Evolutionary conservation across 2,888 invertebrate genomes (phyloP), one percentile per base, ranked within the genome.

Genomic region (Therioaphis trifolii): DNA sequence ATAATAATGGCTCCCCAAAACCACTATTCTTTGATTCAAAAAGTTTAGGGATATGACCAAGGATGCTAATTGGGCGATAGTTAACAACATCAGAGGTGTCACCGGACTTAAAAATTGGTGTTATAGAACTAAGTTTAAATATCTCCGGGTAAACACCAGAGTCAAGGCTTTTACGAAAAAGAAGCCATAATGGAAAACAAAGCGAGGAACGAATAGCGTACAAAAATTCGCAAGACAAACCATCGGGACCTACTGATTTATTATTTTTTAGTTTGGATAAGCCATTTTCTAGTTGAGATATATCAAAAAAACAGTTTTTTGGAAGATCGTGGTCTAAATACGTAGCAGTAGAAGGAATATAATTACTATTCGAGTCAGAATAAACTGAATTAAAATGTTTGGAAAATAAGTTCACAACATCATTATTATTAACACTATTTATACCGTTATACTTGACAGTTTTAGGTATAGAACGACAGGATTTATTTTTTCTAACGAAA

Each of bases 81-180:
- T 71, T 71, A 27, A 15, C 71, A n/a, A 71, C 46, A 71, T 49
- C 15, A 69, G 43, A 69, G 0, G 1, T 24, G 7, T 69, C 68
- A 69, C 43, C 21, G 0, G 15, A 46, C 4, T 69, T 69, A 43
- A 69, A 49, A 2, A 49, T 49, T 18, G 9, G 46, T 9, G 49
- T 49, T 27, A 49, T 27, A 7, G 49, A 71, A 49, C 27, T 27
- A 18, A 71, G 46, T 71, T 71, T 49, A 27, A 71, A 49, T 49
- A 49, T 49, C 5, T 49, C 71, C 5, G 71, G 15, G 18, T 27
- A 71, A 11, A 49, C 11, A 46, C 49, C 49, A 27, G 49, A 49
- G 15, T 71, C 71, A 71, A 71, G 46, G 18, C 24, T 71, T 27
- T 49, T 49, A 12, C 71, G 18, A 71, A 71, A 71, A 12, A 71